Evolutionary conservation across 2,888 invertebrate species (phyloP).

Genomic region (Lamproptera curius): DNA sequence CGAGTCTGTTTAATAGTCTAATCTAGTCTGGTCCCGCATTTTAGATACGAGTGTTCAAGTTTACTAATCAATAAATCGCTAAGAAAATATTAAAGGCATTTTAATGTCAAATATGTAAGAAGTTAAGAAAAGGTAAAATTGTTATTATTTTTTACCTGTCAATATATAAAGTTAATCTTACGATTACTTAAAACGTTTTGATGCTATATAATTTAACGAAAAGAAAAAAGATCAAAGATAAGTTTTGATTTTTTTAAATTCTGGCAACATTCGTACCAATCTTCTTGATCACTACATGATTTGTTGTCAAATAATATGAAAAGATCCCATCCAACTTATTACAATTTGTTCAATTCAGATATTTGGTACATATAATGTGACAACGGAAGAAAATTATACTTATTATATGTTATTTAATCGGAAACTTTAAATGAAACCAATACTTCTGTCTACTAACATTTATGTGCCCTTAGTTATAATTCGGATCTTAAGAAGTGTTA

Average conservation of each 20-base stretch:
- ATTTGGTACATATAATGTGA: background rate
- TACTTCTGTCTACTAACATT: background rate
- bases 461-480: slow-evolving; percentile 24
- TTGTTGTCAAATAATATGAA: slow-evolving; percentile 18
- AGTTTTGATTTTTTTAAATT: slow-evolving; percentile 3
- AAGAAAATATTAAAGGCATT: too few relatives aligned
- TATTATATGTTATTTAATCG: background rate
- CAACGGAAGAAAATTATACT: background rate
- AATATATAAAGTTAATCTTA: too few relatives aligned
- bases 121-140: too few relatives aligned
- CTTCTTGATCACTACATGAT: slow-evolving; percentile 1
- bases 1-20: too few relatives aligned
- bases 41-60: too few relatives aligned
- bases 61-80: too few relatives aligned
- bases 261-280: slow-evolving; percentile 3
- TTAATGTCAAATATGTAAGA: too few relatives aligned
- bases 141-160: too few relatives aligned
- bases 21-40: too few relatives aligned
- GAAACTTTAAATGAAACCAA: background rate
- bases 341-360: slow-evolving; percentile 1
- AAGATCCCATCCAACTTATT: background rate
- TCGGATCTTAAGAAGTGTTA: slow-evolving; percentile 30
- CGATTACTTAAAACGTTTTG: too few relatives aligned
- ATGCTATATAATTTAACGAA: too few relatives aligned
- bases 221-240: too few relatives aligned